Conservation (phyloP, 2,888 invertebrate species). For the Orgyia antiqua region DNA sequence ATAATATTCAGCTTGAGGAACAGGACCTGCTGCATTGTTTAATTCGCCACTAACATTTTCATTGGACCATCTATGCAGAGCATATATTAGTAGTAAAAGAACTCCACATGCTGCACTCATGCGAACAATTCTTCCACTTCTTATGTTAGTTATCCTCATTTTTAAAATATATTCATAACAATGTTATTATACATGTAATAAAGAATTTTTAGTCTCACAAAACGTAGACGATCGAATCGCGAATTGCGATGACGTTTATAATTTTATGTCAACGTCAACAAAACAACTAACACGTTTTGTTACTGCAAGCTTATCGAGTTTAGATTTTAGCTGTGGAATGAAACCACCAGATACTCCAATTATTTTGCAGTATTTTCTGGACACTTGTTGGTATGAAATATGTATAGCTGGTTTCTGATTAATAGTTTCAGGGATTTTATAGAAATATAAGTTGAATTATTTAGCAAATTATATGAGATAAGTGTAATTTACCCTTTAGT, state of each 20-base stretch:
- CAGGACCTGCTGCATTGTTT: constrained; percentile 28
- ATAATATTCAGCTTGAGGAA: constrained; percentile 37
- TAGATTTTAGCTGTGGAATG: too few species aligned
- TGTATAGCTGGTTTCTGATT: too few species aligned
- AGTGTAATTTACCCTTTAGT: too few species aligned
- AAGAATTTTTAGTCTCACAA: neutral
- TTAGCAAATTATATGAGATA: too few species aligned
- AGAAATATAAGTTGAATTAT: too few species aligned
- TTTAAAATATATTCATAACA: constrained; percentile 37
- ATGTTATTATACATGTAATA: constrained; percentile 10
- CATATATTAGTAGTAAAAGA: constrained; percentile 79
- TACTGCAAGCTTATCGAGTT: too few species aligned
- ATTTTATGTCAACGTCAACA: constrained; percentile 37
- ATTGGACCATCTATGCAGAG: constrained; percentile 79
- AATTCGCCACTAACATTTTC: constrained; percentile 47
- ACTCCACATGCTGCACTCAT: constrained; percentile 70
- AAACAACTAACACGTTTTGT: too few species aligned
- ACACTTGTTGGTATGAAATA: neutral
- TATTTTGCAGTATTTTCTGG: too few species aligned
- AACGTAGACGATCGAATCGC: constrained; percentile 23
- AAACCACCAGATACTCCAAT: too few species aligned
- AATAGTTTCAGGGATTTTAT: too few species aligned
- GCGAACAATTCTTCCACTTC: constrained; percentile 78
- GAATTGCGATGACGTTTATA: constrained; percentile 17
- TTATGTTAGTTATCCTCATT: constrained; percentile 81